A percentile compares a stretch with the other conserved stretches of the same genome.
These are phyloP conservation scores for Natator depressus DNA, from an alignment of 2,113 vertebrate genomes.

Conservation along the genomic window DNA sequence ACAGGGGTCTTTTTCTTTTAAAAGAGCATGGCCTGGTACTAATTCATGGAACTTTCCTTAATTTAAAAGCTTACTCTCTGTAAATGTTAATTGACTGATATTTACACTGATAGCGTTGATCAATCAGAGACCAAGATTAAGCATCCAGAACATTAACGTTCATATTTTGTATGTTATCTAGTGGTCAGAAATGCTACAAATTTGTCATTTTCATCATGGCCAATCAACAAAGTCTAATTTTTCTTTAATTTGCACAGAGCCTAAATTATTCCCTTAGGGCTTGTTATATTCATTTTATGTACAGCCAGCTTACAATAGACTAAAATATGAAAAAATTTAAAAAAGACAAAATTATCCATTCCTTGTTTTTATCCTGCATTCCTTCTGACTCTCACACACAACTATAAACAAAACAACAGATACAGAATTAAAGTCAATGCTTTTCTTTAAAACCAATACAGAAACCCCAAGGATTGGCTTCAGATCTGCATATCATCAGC, in stretches of 20 bases:
- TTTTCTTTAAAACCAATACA: slow-evolving; percentile 59
- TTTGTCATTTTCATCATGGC: slow-evolving; percentile 74
- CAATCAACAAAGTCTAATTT: slow-evolving; percentile 67
- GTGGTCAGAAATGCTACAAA: slow-evolving; percentile 68
- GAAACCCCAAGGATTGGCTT: slow-evolving; percentile 56
- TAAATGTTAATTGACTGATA: slow-evolving; percentile 77
- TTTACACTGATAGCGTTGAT: slow-evolving; percentile 82
- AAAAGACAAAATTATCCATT: slow-evolving; percentile 52
- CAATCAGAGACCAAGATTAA: slow-evolving; percentile 81
- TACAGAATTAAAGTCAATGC: slow-evolving; percentile 68
- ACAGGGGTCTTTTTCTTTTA: slow-evolving; percentile 72
- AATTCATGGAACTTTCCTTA: slow-evolving; percentile 73
- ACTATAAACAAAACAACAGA: slow-evolving; percentile 71
- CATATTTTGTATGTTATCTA: slow-evolving; percentile 73
- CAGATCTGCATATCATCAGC: slow-evolving; percentile 60
- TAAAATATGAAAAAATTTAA: slow-evolving; percentile 68
- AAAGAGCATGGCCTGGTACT: slow-evolving; percentile 76
- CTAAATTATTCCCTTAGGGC: slow-evolving; percentile 72
- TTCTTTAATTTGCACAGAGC: slow-evolving; percentile 67
- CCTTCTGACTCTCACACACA: slow-evolving; percentile 74
- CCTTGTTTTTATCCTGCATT: slow-evolving; percentile 62
- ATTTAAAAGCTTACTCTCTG: slow-evolving; percentile 80
- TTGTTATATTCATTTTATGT: slow-evolving; percentile 67
- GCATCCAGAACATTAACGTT: slow-evolving; percentile 78
- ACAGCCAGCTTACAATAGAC: slow-evolving; percentile 77